Evolutionary conservation across 2,113 vertebrate species (phyloP), one percentile per base, ranked within the genome.

Genomic region (Pelobates fuscus): DNA sequence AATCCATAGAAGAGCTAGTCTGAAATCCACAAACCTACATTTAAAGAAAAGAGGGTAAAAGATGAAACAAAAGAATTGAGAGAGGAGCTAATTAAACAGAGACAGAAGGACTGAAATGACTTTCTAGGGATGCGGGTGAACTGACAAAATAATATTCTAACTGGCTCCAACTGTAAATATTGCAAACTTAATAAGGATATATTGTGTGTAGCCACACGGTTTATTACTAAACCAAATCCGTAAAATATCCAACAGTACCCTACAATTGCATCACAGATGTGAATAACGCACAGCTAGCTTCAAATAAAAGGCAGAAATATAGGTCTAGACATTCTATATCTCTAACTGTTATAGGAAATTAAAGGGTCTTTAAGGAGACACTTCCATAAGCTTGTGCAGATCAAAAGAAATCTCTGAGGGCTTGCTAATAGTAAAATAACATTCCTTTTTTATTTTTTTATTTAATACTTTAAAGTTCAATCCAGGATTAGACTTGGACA

Each of bases 401-500:
- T 67, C 72, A 75, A 66, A 59, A 46, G 63, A 75, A 75, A 10
- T 67, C 72, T 75, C 63, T 12, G 52, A 59, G 72, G 72, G 27
- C 72, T 67, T 75, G 72, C 67, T 67, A 75, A 75, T 75, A 59
- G 72, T 30, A 59, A 60, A 67, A 75, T 44, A 75, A 75, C 72
- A 75, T 75, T 75, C 72, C 37, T 52, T 52, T 75, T 49, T 55
- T 74, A 24, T 52, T 52, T 75, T 49, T 55, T 74, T 75, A 59
- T 67, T 66, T 75, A 67, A 75, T 67, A 58, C 72, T 75, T 75
- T 75, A 46, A 65, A 67, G 64, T 75, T 75, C 37, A 75, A 75
- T 67, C 72, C 52, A 46, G 62, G 72, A 59, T 75, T 75, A 75
- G 14, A 37, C 54, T 67, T 59, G 63, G 63, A 44, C 55, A 75